These are phyloP conservation scores for Pammene aurita DNA, from an alignment of 2,888 invertebrate genomes.

Conservation along the genomic window DNA sequence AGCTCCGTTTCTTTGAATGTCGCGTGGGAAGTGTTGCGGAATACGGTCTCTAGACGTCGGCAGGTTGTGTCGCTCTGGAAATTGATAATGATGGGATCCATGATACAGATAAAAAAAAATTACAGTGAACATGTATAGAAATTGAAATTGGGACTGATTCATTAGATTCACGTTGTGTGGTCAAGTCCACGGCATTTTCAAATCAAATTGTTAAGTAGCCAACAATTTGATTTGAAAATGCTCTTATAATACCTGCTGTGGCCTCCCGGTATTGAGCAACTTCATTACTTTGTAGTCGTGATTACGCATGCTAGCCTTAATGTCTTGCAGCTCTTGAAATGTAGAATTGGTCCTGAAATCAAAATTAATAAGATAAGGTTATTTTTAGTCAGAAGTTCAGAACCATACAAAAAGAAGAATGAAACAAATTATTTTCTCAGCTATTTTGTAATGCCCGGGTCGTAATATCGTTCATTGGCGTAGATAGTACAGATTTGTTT, in stretches of 20 bases:
- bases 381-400: not conserved
- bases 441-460: too few species aligned
- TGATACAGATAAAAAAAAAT: too few species aligned
- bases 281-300: slow-evolving; percentile 73
- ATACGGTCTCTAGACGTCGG: slow-evolving; percentile 68
- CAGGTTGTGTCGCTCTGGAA: slow-evolving; percentile 69
- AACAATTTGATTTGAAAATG: too few species aligned
- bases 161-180: too few species aligned
- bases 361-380: not conserved
- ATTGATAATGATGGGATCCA: not conserved
- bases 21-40: slow-evolving; percentile 69
- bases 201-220: not conserved
- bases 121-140: too few species aligned
- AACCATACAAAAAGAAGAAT: too few species aligned
- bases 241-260: slow-evolving; percentile 59
- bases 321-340: slow-evolving; percentile 81
- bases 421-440: too few species aligned
- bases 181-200: too few species aligned
- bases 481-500: too few species aligned
- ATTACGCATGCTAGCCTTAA: slow-evolving; percentile 77
- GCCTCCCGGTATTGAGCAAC: slow-evolving; percentile 62
- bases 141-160: too few species aligned
- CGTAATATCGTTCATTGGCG: too few species aligned
- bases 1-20: slow-evolving; percentile 71
- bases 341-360: slow-evolving; percentile 80